Conservation (phyloP, 2,888 invertebrate genomes). For the Rotaria macrura region DNA sequence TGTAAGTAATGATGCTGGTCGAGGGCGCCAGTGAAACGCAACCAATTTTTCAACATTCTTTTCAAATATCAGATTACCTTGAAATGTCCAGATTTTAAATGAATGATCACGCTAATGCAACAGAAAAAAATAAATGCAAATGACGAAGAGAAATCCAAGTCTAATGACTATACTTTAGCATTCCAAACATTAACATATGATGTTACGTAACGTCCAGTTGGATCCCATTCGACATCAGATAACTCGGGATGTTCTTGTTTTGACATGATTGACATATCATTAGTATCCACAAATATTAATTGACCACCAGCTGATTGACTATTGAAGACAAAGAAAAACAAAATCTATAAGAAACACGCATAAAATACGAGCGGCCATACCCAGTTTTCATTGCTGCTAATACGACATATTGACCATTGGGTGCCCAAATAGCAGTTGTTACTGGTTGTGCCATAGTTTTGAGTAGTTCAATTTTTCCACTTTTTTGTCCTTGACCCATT, state of each 20-base stretch:
- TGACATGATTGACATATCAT: slow-evolving; percentile 87
- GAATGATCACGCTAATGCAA: slow-evolving; percentile 59
- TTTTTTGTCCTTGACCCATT: slow-evolving; percentile 58
- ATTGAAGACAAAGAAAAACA: background rate
- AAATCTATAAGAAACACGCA: background rate
- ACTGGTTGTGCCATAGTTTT: slow-evolving; percentile 63
- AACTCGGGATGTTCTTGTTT: slow-evolving; percentile 79
- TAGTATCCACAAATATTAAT: slow-evolving; percentile 63
- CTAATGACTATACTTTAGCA: slow-evolving; percentile 61
- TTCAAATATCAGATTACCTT: slow-evolving; percentile 65
- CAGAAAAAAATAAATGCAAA: slow-evolving; percentile 12
- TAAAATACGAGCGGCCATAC: background rate
- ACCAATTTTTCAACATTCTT: slow-evolving; percentile 83
- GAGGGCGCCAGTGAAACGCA: slow-evolving; percentile 86
- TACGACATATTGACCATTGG: slow-evolving; percentile 77
- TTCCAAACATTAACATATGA: slow-evolving; percentile 90
- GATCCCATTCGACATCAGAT: slow-evolving; percentile 97
- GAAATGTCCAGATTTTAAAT: slow-evolving; percentile 96
- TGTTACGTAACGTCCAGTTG: slow-evolving; percentile 92
- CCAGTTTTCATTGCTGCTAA: slow-evolving; percentile 64
- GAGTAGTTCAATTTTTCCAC: slow-evolving; percentile 72
- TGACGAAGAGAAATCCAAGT: background rate
- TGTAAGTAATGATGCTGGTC: slow-evolving; percentile 71
- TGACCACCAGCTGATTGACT: background rate
- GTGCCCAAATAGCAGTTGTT: slow-evolving; percentile 63